Base-by-base conservation (phyloP, 1,140 invertebrate species). In the Ceratosolen fusciceps region DNA sequence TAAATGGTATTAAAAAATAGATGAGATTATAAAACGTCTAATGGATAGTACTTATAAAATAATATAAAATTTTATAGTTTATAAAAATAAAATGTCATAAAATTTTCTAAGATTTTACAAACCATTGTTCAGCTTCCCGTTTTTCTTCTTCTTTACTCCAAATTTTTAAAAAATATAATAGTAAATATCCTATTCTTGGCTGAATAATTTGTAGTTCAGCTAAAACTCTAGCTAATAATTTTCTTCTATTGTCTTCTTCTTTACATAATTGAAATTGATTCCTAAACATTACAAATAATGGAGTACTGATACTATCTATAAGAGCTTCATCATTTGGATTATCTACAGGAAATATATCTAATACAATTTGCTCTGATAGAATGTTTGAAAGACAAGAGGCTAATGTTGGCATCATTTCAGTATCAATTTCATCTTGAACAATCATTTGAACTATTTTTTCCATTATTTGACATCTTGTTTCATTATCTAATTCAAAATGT, bases 81-180 rank as follows among this genome's bases (percentile, higher is more conserved):
- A n/a, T n/a, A n/a, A n/a, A n/a, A n/a, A n/a, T n/a, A n/a, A n/a
- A n/a, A n/a, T n/a, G 14, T 21, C 8, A 56, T 16, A 56, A 56
- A 60, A 2, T 26, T 26, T 60, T 29, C 29, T 60, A 60, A 26
- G 29, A 60, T 60, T 60, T 10, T 26, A 81, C 77, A 26, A 77
- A 90, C 88, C 88, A 87, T 74, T 84, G 90, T 91, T 93, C 90
- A 88, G 92, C 88, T 90, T 92, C 91, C 88, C 90, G 83, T 82
- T 91, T 92, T 82, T 91, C 90, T 82, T 92, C 92, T 82, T 92
- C 91, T 84, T 88, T 84, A n/a, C 91, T 90, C 89, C 95, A 94
- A 74, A 95, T 94, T 92, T 96, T 96, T 60, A 96, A 90, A 89
- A 95, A 97, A 88, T 96, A 98, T 29, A 98, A 90, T 62, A 98